phyloP scores from a whole-genome alignment of 2,797 vertebrate genomes.

The Sebastes minor region DNA sequence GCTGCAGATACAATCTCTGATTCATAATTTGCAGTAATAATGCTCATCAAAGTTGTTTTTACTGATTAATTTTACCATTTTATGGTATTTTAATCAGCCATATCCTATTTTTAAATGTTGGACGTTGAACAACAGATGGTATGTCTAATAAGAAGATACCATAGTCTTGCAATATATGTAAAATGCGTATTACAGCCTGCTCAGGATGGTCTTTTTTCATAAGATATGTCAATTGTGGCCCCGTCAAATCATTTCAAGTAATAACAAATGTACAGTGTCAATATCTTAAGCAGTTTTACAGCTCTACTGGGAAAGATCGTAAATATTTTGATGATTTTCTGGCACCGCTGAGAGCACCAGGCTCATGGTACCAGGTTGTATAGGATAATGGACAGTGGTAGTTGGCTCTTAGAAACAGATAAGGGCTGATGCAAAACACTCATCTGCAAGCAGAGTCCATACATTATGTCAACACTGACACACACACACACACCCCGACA shows the following conservation, averaged over 20 bases:
- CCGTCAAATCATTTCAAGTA: not conserved
- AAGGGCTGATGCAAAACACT: constrained; percentile 8
- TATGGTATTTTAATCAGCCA: constrained; percentile 11
- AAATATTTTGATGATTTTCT: constrained; percentile 50
- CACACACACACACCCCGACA: constrained; percentile 1
- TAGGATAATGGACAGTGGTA: constrained; percentile 34
- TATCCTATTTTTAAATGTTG: constrained; percentile 36
- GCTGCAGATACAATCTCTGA: constrained; percentile 44
- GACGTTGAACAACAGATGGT: constrained; percentile 25
- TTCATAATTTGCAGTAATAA: constrained; percentile 61
- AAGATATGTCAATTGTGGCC: not conserved
- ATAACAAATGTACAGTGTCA: not conserved
- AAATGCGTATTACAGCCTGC: not conserved
- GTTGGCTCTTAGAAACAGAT: constrained; percentile 32
- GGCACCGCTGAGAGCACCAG: constrained; percentile 16
- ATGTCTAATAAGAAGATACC: not conserved
- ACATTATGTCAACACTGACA: constrained; percentile 24
- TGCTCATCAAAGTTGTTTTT: constrained; percentile 32
- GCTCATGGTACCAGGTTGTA: constrained; percentile 22
- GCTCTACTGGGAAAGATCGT: constrained; percentile 13
- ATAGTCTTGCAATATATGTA: not conserved
- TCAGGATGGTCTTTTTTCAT: not conserved
- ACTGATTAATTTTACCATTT: constrained; percentile 60
- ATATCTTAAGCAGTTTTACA: constrained; percentile 14
- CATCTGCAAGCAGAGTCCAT: constrained; percentile 42